A percentile compares a stretch with the other conserved stretches of the same genome.
Conservation (phyloP, 2,888 invertebrate genomes). For the Pheosia gnoma region DNA sequence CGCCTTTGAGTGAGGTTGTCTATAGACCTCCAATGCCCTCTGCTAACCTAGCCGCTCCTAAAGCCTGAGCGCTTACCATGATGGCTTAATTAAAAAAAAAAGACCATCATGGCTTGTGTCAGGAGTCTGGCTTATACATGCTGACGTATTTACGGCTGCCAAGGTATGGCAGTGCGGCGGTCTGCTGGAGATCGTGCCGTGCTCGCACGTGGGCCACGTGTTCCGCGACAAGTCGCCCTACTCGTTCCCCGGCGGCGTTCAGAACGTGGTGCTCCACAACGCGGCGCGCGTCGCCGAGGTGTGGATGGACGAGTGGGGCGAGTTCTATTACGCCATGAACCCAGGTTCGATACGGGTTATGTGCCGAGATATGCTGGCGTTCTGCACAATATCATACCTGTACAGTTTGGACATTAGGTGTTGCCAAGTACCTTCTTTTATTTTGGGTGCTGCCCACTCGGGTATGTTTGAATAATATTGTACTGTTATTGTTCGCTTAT, state of each 20-base stretch:
- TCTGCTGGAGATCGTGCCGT: constrained; percentile 96
- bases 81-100: too few species aligned
- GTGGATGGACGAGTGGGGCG: constrained; percentile 99
- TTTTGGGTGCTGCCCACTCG: neutral
- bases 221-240: constrained; percentile 99
- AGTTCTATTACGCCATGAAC: constrained; percentile 99
- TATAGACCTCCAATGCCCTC: too few species aligned
- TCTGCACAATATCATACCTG: constrained; percentile 32
- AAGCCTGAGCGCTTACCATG: too few species aligned
- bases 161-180: constrained; percentile 99
- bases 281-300: constrained; percentile 99
- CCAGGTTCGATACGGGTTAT: constrained; percentile 89
- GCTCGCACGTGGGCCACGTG: constrained; percentile 98
- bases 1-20: too few species aligned
- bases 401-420: too few species aligned
- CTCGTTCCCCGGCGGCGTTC: constrained; percentile 99
- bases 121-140: neutral
- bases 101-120: too few species aligned
- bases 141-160: constrained; percentile 27
- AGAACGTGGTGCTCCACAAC: constrained; percentile 98
- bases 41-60: too few species aligned
- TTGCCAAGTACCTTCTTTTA: neutral
- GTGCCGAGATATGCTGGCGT: constrained; percentile 47
- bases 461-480: constrained; percentile 2
- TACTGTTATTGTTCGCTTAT: neutral